Base-by-base conservation (phyloP, 53 echinoderm and acorn worm species). In the Astropecten irregularis region DNA sequence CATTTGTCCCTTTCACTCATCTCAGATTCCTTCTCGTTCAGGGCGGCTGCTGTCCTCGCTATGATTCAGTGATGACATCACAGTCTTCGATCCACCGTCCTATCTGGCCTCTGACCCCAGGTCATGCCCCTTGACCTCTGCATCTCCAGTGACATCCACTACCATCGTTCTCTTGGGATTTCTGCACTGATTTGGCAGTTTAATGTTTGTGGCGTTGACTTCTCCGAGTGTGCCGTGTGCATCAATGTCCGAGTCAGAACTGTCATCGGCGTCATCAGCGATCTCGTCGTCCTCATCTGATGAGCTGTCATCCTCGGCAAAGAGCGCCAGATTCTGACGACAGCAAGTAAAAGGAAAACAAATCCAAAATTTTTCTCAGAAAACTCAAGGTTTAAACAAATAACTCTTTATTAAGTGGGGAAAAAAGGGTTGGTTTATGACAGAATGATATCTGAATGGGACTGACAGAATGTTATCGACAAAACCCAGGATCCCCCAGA, bases 251-350 rank as follows among this genome's bases (percentile, higher is more conserved):
- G 35, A 35, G 33, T 61, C 60, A 1, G 73, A 38, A 9, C 35
- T 15, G 48, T 29, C 60, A 16, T 71, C 46, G 21, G 26, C 5
- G 28, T 64, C 65, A 7, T 36, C 44, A 9, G 14, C 49, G 14
- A 13, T 16, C 1, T 77, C 61, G 10, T 56, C 56, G 6, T 71
- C 84, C 11, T 69, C 73, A 21, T 62, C 73, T 21, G 73, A 73
- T 19, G 85, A 73, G 30, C 37, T 37, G 61, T 56, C 71, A 19
- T 71, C 58, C 22, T 73, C 29, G 47, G 60, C 62, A 62, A 61
- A 60, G 14, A 85, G 22, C 32, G 85, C 72, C 60, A 85, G 61
- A 73, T 73, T 85, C 85, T 85, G 42, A 29, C 27, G 3, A 23
- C 22, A 30, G 29, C 9, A 54, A 54, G 16, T 9, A 54, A 54